Evolutionary conservation across 2,797 vertebrate species (phyloP).

Genomic region (Morelia viridis): DNA sequence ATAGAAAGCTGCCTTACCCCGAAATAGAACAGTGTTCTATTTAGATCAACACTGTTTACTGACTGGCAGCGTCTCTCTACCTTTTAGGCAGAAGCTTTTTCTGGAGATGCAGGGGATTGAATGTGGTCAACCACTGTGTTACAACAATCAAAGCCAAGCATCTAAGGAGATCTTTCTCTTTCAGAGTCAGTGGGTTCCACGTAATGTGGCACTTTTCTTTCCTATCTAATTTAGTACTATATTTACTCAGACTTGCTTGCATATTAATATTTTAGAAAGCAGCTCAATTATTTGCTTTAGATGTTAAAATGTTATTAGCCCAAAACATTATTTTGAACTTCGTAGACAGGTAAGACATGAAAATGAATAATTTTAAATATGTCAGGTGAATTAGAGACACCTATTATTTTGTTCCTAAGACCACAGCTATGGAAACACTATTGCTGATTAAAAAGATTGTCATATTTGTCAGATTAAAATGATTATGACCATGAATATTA

Average conservation of each 20-base stretch:
- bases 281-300: background rate
- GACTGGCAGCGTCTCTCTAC: background rate
- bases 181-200: background rate
- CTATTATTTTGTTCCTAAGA: background rate
- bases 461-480: background rate
- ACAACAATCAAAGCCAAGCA: background rate
- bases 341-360: background rate
- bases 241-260: background rate
- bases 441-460: conserved; percentile 11
- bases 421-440: background rate
- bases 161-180: background rate
- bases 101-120: background rate
- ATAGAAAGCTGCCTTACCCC: background rate
- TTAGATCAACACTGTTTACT: background rate
- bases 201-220: background rate
- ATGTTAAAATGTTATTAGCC: conserved; percentile 6
- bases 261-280: conserved; percentile 3
- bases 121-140: background rate
- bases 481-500: background rate
- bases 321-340: background rate
- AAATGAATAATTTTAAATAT: conserved; percentile 1
- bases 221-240: background rate
- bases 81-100: background rate
- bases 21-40: background rate
- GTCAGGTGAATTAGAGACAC: background rate